These are phyloP conservation scores for Marisa cornuarietis DNA, from an alignment of 1,140 invertebrate genomes.

Conservation along the genomic window DNA sequence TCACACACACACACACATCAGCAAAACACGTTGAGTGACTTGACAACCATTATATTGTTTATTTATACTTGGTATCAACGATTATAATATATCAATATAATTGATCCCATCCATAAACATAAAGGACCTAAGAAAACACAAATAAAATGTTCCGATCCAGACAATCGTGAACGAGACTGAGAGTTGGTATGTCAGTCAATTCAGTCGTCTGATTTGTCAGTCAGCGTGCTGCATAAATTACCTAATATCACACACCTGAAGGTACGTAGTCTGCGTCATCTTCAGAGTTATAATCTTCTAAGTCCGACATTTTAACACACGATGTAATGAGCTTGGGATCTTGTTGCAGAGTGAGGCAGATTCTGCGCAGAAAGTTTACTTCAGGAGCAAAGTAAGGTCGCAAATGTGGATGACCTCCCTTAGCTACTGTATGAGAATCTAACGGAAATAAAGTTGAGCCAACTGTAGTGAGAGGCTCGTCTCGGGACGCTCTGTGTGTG, in stretches of 20 bases:
- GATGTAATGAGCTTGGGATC: no score
- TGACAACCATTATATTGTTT: neutral
- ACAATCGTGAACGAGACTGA: no score
- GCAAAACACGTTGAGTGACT: neutral
- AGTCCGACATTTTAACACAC: slow-evolving; percentile 41
- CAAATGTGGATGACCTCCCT: no score
- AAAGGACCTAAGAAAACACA: neutral
- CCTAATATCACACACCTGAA: slow-evolving; percentile 28
- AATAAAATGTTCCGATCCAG: neutral
- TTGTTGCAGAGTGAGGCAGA: no score
- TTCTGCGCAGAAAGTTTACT: no score
- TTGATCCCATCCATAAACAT: neutral
- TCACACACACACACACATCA: neutral
- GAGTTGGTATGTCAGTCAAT: no score
- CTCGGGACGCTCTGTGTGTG: no score
- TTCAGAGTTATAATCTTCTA: slow-evolving; percentile 49
- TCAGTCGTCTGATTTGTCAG: no score
- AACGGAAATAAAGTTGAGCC: no score
- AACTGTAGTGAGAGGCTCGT: no score
- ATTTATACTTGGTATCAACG: neutral
- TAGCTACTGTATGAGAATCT: no score
- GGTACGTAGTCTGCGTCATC: slow-evolving; percentile 49
- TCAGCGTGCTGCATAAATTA: neutral
- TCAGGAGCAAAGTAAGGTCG: no score
- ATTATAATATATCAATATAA: neutral